Percentiles rank a stretch among this genome's conserved stretches.
Evolutionary conservation across 2,888 invertebrate species (phyloP).

Genomic region (Allophyes oxyacanthae): DNA sequence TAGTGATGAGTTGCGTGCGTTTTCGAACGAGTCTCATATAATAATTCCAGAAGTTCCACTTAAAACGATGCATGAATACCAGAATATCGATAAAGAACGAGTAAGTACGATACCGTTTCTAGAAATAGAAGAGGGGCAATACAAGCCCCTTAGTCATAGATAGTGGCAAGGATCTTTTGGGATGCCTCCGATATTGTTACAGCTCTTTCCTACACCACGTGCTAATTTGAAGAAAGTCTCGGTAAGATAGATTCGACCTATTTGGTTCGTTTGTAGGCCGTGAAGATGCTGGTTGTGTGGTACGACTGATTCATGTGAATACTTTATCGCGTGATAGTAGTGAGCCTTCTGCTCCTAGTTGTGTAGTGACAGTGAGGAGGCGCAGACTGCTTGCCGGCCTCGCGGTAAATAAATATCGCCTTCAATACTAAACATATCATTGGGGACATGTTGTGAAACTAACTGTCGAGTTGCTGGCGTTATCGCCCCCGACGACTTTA

Average conservation of each 20-base stretch:
- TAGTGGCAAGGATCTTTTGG: too few relatives aligned
- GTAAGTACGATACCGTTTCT: too few relatives aligned
- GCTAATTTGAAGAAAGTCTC: too few relatives aligned
- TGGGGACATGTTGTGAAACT: slow-evolving; percentile 25
- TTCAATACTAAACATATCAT: slow-evolving; percentile 41
- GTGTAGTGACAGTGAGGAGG: slow-evolving; percentile 20
- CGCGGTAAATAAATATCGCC: slow-evolving; percentile 42
- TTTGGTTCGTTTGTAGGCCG: too few relatives aligned
- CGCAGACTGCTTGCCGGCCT: slow-evolving; percentile 51
- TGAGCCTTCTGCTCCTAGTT: slow-evolving; percentile 26
- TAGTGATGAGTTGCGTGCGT: slow-evolving; percentile 46
- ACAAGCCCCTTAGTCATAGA: too few relatives aligned
- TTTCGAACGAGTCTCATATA: slow-evolving; percentile 3
- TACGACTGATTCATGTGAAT: neutral
- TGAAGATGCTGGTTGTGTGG: too few relatives aligned
- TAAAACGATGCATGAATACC: neutral
- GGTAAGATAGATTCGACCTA: too few relatives aligned
- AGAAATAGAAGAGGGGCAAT: too few relatives aligned
- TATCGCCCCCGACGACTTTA: neutral
- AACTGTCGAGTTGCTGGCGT: slow-evolving; percentile 6
- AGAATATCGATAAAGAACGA: neutral
- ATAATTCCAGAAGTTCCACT: slow-evolving; percentile 15
- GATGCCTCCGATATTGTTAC: too few relatives aligned
- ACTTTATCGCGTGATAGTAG: neutral
- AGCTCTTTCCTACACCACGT: too few relatives aligned